A percentile compares a stretch with the other conserved stretches of the same genome.
Conservation (phyloP, 1,140 invertebrate species). For the Ceratosolen fusciceps region DNA sequence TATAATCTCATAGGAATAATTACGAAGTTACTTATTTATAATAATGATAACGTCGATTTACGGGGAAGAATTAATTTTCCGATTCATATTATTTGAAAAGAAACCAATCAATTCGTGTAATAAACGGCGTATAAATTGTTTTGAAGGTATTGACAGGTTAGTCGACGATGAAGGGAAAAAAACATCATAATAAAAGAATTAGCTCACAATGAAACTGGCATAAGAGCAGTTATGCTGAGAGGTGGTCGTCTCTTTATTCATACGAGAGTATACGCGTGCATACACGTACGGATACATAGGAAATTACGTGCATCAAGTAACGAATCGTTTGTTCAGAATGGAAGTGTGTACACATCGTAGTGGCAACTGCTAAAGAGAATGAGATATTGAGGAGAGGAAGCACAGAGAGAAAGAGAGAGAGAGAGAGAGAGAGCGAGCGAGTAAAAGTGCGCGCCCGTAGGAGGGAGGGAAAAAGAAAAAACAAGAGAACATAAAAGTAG, state of each 20-base stretch:
- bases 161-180: not conserved
- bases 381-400: not conserved
- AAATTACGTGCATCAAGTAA: constrained; percentile 52
- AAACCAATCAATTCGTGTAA: not conserved
- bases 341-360: constrained; percentile 38
- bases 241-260: not conserved
- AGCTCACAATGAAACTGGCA: constrained; percentile 11
- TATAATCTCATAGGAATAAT: too few species aligned
- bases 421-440: constrained; percentile 8
- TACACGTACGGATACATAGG: not conserved
- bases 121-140: not conserved
- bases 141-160: not conserved
- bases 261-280: not conserved
- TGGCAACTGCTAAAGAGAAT: not conserved
- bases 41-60: too few species aligned
- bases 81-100: too few species aligned
- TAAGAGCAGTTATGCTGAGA: constrained; percentile 3
- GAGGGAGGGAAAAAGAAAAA: constrained; percentile 40
- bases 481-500: constrained; percentile 64
- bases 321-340: constrained; percentile 53
- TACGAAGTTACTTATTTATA: too few species aligned
- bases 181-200: constrained; percentile 26
- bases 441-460: not conserved
- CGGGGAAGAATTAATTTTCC: too few species aligned
- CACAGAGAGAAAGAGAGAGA: not conserved